Conservation (phyloP, 2,113 vertebrate genomes). For the Pithys albifrons region DNA sequence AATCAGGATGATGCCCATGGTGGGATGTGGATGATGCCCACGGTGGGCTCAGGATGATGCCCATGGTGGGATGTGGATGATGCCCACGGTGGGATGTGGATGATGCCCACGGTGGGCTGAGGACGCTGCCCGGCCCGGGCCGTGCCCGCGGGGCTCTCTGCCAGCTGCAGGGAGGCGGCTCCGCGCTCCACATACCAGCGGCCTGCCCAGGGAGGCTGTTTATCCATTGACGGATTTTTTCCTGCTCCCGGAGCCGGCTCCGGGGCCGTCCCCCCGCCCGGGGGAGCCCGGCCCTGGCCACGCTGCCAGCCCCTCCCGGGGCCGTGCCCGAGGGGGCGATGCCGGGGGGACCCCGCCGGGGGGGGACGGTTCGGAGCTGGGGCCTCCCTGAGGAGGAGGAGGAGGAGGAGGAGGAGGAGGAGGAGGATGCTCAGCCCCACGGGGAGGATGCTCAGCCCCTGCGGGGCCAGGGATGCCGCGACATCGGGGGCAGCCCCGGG, state of each 20-base stretch:
- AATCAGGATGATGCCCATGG: not conserved
- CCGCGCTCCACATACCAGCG: not conserved
- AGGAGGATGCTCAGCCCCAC: not conserved
- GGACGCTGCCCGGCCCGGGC: not conserved
- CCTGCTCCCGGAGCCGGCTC: slow-evolving; percentile 23
- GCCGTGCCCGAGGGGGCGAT: not conserved
- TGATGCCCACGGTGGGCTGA: too few relatives aligned
- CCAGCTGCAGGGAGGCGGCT: slow-evolving; percentile 12
- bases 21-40: not conserved
- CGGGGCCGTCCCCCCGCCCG: not conserved
- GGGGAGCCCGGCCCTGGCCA: not conserved
- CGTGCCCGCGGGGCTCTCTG: not conserved
- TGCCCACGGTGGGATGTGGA: too few relatives aligned
- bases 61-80: too few relatives aligned
- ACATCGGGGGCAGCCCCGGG: not conserved
- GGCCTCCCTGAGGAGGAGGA: not conserved
- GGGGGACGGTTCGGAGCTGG: too few relatives aligned
- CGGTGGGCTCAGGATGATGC: not conserved
- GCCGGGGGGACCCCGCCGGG: not conserved
- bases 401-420: not conserved
- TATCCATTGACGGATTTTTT: slow-evolving; percentile 27
- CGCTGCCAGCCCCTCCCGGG: not conserved
- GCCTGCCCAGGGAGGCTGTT: not conserved
- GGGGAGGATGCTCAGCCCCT: not conserved
- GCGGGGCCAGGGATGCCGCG: rapidly evolving